A percentile compares a stretch with the other conserved stretches of the same genome.
These are phyloP conservation scores for Sylvia atricapilla DNA, from an alignment of 2,113 vertebrate species.

Conservation along the genomic window DNA sequence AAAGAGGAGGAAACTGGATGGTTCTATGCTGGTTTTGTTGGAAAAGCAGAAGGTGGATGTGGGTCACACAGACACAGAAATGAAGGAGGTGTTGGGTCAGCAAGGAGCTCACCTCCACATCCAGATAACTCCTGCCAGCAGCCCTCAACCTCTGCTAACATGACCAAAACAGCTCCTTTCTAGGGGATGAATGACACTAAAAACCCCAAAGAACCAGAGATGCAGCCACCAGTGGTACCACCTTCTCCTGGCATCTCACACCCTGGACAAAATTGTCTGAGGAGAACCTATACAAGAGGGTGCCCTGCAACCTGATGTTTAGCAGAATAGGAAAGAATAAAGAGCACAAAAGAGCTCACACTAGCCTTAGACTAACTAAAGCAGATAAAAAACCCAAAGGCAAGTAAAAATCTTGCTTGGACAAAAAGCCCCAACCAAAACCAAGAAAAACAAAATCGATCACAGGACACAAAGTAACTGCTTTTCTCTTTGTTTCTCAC, in stretches of 20 bases:
- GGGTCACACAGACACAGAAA: not conserved
- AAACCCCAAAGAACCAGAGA: not conserved
- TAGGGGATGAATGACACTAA: not conserved
- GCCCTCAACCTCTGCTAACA: not conserved
- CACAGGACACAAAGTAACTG: not conserved
- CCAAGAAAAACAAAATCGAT: not conserved
- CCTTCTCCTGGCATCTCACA: not conserved
- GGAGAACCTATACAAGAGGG: not conserved
- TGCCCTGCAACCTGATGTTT: not conserved
- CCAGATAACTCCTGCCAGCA: not conserved
- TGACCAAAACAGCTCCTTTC: not conserved
- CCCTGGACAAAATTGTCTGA: rapidly evolving
- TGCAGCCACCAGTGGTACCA: not conserved
- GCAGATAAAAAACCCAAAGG: not conserved
- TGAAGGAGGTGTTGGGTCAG: not conserved
- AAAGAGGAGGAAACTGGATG: not conserved
- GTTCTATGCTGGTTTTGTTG: not conserved
- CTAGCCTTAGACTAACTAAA: not conserved
- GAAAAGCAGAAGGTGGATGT: not conserved
- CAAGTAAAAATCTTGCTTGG: not conserved
- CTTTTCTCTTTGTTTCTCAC: not conserved
- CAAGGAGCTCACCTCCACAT: not conserved
- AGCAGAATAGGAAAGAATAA: not conserved
- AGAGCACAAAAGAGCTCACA: not conserved
- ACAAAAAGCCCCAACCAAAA: not conserved